A percentile compares a stretch with the other conserved stretches of the same genome.
Conservation (phyloP, 2,888 invertebrate species). For the Carcina quercana region DNA sequence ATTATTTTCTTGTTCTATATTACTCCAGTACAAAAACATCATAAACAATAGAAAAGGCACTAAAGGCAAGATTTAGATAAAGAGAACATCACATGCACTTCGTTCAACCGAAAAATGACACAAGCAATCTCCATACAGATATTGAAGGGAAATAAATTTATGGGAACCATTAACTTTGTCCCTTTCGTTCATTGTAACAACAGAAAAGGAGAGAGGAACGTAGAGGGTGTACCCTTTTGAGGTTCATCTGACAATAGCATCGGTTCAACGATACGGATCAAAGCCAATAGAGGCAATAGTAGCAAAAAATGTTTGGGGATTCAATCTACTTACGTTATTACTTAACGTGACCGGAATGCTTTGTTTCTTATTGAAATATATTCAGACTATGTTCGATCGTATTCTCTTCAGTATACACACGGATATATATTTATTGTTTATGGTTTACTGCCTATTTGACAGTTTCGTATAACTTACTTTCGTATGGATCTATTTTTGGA, state of each 20-base stretch:
- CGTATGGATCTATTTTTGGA: constrained; percentile 28
- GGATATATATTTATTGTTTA: no score
- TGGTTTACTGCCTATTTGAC: no score
- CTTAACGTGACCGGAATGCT: constrained; percentile 45
- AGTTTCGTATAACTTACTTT: constrained; percentile 50
- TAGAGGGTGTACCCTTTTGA: constrained; percentile 19
- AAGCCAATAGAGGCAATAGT: constrained; percentile 42
- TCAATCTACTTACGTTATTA: constrained; percentile 56
- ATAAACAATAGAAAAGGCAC: constrained; percentile 14
- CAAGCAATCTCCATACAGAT: constrained; percentile 21
- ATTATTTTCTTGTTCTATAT: no score
- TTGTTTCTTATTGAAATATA: constrained; percentile 44
- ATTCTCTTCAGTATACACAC: no score
- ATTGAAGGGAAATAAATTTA: constrained; percentile 21
- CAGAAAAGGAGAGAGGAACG: constrained; percentile 23
- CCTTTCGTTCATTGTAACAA: constrained; percentile 12
- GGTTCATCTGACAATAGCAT: constrained; percentile 27
- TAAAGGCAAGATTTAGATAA: constrained; percentile 21
- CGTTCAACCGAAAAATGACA: constrained; percentile 32
- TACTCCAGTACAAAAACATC: no score
- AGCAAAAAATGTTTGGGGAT: constrained; percentile 48
- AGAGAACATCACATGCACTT: constrained; percentile 22
- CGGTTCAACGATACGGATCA: constrained; percentile 34
- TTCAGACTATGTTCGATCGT: no score
- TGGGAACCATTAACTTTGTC: constrained; percentile 16